Evolutionary conservation across 2,113 vertebrate genomes (phyloP), one percentile per base, ranked within the genome.

Genomic region (Limnothrissa miodon): DNA sequence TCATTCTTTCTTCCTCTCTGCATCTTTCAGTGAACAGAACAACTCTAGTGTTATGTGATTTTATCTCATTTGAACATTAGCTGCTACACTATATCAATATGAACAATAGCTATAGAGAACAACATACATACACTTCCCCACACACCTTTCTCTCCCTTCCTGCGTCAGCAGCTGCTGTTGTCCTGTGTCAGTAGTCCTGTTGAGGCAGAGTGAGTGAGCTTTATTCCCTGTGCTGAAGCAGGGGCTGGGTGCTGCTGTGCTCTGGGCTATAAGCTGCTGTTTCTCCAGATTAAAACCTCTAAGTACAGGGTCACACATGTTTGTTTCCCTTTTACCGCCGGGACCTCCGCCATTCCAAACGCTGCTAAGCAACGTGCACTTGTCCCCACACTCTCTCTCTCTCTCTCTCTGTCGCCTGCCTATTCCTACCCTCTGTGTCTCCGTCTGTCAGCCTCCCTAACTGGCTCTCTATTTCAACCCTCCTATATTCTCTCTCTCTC

Each of bases 201-300:
- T 87, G 85, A 84, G 88, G 46, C 84, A 85, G 80, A 80, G 80
- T 86, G 82, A 79, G 80, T 86, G 82, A 79, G 80, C 87, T 92
- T 88, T 85, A 88, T 87, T n/a, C n/a, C 85, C 70, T 78, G 82
- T 59, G 85, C 80, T 87, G 36, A 13, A 17, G 66, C 66, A 74
- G 25, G 0, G 66, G 33, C 66, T 74, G 66, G 66, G 11, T 13
- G 9, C 33, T 74, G 33, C 29, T 33, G 17, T 36, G 66, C 80
- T 83, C 45, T 85, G 84, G 56, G 79, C 80, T 86, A 81, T 89
- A n/a, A n/a, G 81, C 88, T 89, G 81, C 88, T 89, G 87, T 85
- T 83, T 89, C 78, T 66, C 81, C 42, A 86, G 82, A 88, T 91
- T 91, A 90, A 80, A 82, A 44, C 80, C 29, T 2, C n/a, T 79